phyloP scores from a whole-genome alignment of 2,797 vertebrate genomes.

The Prionace glauca region DNA sequence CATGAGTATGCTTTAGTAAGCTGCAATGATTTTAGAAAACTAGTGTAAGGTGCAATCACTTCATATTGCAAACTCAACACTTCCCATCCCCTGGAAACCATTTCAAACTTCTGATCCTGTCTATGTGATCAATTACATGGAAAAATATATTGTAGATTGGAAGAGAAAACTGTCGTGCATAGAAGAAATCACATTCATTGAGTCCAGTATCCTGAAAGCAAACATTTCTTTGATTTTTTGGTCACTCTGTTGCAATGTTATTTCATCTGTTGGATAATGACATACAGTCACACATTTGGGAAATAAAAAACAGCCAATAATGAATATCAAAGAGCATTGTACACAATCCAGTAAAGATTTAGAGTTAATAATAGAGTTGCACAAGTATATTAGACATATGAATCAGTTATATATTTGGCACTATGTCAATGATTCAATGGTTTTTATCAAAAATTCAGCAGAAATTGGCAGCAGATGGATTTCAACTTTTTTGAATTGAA shows the following conservation, averaged over 20 bases:
- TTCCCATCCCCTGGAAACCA: not conserved
- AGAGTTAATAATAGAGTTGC: not conserved
- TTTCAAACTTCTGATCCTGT: not conserved
- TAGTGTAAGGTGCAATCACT: not conserved
- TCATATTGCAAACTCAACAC: not conserved
- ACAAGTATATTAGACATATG: not conserved
- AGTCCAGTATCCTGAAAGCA: not conserved
- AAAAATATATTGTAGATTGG: not conserved
- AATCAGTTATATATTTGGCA: conserved; percentile 4
- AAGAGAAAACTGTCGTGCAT: not conserved
- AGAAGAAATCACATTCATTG: not conserved
- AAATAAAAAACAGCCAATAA: not conserved
- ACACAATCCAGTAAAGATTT: not conserved
- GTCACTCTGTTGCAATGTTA: not conserved
- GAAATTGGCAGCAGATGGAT: not conserved
- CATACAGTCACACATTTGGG: not conserved
- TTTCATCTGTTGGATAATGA: conserved; percentile 1
- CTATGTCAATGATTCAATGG: not conserved
- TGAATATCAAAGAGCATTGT: not conserved
- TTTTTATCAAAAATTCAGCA: not conserved
- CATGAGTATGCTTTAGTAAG: not conserved
- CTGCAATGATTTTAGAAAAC: not conserved
- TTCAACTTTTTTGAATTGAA: not conserved
- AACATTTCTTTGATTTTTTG: not conserved
- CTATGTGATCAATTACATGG: not conserved